A percentile compares a stretch with the other conserved stretches of the same genome.
phyloP scores from a whole-genome alignment of 2,113 vertebrate species.

The Tenrec ecaudatus region DNA sequence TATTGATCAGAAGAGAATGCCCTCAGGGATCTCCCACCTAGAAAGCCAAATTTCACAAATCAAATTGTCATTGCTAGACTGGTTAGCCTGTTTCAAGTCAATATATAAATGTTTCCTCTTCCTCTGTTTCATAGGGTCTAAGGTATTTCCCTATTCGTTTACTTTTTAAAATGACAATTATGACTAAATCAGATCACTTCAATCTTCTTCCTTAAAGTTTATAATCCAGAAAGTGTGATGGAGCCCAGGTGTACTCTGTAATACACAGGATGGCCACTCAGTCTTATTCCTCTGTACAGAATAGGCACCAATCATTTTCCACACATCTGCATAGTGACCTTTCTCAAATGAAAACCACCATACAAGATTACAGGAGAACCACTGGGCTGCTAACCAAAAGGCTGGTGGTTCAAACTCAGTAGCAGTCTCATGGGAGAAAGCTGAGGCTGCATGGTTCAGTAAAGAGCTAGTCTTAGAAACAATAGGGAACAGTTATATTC shows the following conservation, averaged over 20 bases:
- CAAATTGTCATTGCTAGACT: neutral
- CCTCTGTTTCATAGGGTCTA: neutral
- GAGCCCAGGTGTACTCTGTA: neutral
- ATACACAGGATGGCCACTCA: neutral
- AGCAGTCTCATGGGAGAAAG: no score
- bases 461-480: no score
- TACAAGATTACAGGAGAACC: no score
- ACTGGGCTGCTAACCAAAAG: no score
- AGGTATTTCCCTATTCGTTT: no score
- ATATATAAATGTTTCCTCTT: accelerated
- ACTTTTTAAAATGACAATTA: neutral
- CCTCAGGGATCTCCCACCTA: neutral
- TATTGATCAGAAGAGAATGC: accelerated
- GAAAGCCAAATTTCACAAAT: neutral
- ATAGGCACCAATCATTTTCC: no score
- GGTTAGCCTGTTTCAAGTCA: neutral
- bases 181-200: accelerated
- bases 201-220: neutral
- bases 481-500: no score
- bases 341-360: neutral
- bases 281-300: no score
- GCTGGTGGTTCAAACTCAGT: no score
- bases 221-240: neutral
- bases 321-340: neutral
- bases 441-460: no score